phyloP scores from a whole-genome alignment of 2,888 invertebrate species.

The Lasius platythorax region DNA sequence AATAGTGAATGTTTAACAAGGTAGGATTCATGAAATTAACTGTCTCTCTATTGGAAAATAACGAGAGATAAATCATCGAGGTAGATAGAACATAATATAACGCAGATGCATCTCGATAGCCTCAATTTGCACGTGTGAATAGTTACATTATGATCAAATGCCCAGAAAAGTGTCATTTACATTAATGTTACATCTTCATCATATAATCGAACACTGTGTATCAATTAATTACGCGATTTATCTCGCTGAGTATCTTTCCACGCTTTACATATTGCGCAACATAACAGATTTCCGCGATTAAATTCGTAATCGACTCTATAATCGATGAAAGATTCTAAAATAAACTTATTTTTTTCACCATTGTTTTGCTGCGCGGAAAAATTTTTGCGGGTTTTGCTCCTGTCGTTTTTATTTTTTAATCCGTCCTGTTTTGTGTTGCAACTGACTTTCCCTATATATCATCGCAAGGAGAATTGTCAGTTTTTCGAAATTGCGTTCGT shows the following conservation, averaged over 20 bases:
- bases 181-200: background rate
- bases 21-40: background rate
- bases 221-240: background rate
- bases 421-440: background rate
- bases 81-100: background rate
- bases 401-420: slow-evolving; percentile 22
- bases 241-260: background rate
- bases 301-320: background rate
- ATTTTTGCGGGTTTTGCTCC: background rate
- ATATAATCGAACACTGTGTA: background rate
- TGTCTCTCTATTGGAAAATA: background rate
- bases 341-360: background rate
- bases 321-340: background rate
- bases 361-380: background rate
- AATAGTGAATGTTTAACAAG: background rate
- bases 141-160: background rate
- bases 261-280: background rate
- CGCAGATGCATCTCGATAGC: background rate
- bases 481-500: slow-evolving; percentile 44
- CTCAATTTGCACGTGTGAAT: slow-evolving; percentile 8
- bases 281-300: background rate
- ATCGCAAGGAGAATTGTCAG: slow-evolving; percentile 38
- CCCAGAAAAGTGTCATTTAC: background rate
- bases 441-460: slow-evolving; percentile 32
- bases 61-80: background rate